phyloP scores from a whole-genome alignment of 2,113 vertebrate genomes.

The Tautogolabrus adspersus region DNA sequence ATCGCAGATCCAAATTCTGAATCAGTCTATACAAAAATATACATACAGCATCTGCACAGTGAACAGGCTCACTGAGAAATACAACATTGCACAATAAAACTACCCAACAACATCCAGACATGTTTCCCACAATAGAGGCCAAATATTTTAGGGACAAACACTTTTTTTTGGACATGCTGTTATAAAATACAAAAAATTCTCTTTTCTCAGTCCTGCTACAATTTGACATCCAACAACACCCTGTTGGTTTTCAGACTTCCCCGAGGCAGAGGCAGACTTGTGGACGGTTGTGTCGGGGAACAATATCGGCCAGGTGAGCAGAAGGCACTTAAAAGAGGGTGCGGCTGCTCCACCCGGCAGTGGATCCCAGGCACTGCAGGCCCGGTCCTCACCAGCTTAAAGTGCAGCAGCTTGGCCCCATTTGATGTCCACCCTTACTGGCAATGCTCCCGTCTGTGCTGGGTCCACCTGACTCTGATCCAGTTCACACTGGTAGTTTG shows the following conservation, averaged over 20 bases:
- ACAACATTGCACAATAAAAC: conserved; percentile 79
- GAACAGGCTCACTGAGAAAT: conserved; percentile 68
- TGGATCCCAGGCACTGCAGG: conserved; percentile 81
- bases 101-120: conserved; percentile 59
- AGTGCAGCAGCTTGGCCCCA: conserved; percentile 47
- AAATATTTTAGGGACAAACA: conserved; percentile 46
- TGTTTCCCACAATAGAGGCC: conserved; percentile 52
- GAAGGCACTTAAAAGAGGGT: conserved; percentile 80
- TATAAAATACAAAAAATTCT: conserved; percentile 47
- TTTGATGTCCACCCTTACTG: conserved; percentile 54
- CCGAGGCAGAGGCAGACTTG: conserved; percentile 14
- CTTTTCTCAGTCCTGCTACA: conserved; percentile 54
- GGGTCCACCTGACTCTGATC: conserved; percentile 27
- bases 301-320: conserved; percentile 45
- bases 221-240: conserved; percentile 17
- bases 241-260: conserved; percentile 16
- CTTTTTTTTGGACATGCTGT: conserved; percentile 44
- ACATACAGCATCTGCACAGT: conserved; percentile 73
- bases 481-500: conserved; percentile 38
- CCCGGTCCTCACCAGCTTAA: conserved; percentile 71
- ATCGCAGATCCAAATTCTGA: conserved; percentile 60
- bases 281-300: conserved; percentile 46
- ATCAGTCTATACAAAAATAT: conserved; percentile 80
- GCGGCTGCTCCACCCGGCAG: conserved; percentile 23
- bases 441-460: conserved; percentile 46